Base-by-base conservation (phyloP, 2,113 vertebrate species). In the Hoplias malabaricus region DNA sequence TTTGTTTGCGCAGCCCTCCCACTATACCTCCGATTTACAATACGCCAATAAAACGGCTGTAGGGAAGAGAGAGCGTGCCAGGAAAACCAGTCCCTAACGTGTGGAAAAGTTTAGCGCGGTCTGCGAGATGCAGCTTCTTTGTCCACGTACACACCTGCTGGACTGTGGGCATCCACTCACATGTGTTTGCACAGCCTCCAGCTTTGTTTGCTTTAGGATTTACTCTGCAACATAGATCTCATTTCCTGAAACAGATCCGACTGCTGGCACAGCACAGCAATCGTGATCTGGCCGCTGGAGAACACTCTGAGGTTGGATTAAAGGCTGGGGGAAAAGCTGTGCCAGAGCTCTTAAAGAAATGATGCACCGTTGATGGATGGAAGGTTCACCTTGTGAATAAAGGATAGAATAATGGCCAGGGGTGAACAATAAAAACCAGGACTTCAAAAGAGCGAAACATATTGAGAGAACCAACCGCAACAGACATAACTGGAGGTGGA, bases 81-180 rank as follows among this genome's bases (percentile, higher is more conserved):
- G 7, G n/a, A 29, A 50, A 71, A 56, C 42, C 10, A 38, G 3
- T 12, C 43, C 9, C 33, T 11, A 54, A 9, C 12, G 25, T 8
- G 29, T 36, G 40, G 19, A 43, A 73, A 5, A 25, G 23, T 69
- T n/a, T 43, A 13, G 19, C 25, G 46, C 4, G 0, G 12, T 62
- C 42, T 70, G 38, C 8, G 21, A 21, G 40, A 34, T 34, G 57
- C 10, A 14, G 14, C 29, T 16, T 54, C 27, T 65, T 43, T 3
- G 25, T 21, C 14, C 25, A 36, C 14, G 29, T 38, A 23, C 77
- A 73, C 81, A 83, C 81, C 81, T 83, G 81, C 77, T 73, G 36
- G 50, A 80, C 40, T 62, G 43, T 33, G 67, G 27, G 21, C 34
- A 4, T 46, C 5, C 12, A 48, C 62, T 75, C 34, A 25, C 25